Base-by-base conservation (phyloP, 2,113 vertebrate species). In the Podilymbus podiceps region DNA sequence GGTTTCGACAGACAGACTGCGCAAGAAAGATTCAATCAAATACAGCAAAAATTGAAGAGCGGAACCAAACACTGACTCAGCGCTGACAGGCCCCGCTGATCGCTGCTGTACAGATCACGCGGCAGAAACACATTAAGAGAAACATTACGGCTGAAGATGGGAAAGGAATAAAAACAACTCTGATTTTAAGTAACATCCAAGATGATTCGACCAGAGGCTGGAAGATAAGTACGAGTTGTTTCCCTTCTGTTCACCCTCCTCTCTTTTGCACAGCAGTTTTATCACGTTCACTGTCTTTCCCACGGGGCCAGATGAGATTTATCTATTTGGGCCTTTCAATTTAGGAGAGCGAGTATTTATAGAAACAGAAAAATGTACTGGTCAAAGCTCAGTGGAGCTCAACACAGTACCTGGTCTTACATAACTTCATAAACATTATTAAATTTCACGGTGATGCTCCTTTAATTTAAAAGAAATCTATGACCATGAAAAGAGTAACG, bases 111-210 rank as follows among this genome's bases (percentile, higher is more conserved):
- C 67, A 44, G 62, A 85, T 24, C 64, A 15, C 0, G 49, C 22
- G 2, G 58, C 73, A 77, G 33, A 27, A 53, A 53, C 31, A 68
- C 46, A 42, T n/a, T 7, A 73, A n/a, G 3, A 84, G 62, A 71
- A 91, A 68, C 9, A 74, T 11, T 40, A 66, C 90, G 89, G 66
- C 74, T 91, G 42, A 95, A 89, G 88, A 90, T 79, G 91, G 77
- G 46, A 88, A 73, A 85, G 50, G 67, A 92, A 85, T 18, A 46
- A 93, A 85, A 97, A 24, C 95, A 93, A 60, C 38, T 22, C 85
- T 33, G 49, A 56, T 71, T 76, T 78, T 13, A 95, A 77, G 72
- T 72, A 85, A 55, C 49, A 73, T 6, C 35, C 11, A 44, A 76
- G 84, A 82, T 27, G 53, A 91, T 46, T 75, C 6, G 19, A 56